Evolutionary conservation across 1,140 invertebrate genomes (phyloP), one percentile per base, ranked within the genome.

Genomic region (Aphelenchoides avenae): DNA sequence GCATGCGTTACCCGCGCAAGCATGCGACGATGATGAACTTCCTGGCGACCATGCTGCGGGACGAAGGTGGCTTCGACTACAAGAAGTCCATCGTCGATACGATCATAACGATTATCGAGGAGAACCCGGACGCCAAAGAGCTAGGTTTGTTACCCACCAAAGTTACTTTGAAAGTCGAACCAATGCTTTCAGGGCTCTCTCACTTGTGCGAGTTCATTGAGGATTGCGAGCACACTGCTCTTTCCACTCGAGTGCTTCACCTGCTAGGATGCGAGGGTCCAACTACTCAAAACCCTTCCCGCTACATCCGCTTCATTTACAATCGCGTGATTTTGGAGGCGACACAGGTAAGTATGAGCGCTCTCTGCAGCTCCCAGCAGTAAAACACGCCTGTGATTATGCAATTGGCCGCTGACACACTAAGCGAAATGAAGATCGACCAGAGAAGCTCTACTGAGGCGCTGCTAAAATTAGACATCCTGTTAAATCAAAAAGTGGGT

Each of bases 131-230:
- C 53, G 87, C 89, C 0, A 97, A 96, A 78, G 93, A 98, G 80
- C 87, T 88, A 15, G 93, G 84, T 83, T 56, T 15, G 37, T 59
- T n/a, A 5, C 52, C 20, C n/a, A 46, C 26, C 18, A 43, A 36
- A 13, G 13, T 36, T 13, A 36, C 18, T 36, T 42, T 31, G 13
- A 50, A 50, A 11, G 50, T 61, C 40, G 50, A 39, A 31, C 18
- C 13, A n/a, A 5, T 26, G 27, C 27, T 26, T 72, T 51, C 59
- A 83, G 84, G 92, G 1, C 78, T 99, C 3, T 89, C 91, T 3
- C 92, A 99, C 81, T 80, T 99, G 0, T n/a, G 95, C 76, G 95
- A 99, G 78, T 99, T 99, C 73, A 99, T 99, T 72, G 95, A 99
- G 77, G 95, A 99, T 79, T 99, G 95, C 79, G 95, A 99, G 73